These are phyloP conservation scores for Germaria angustata DNA, from an alignment of 2,888 invertebrate species.

Conservation along the genomic window DNA sequence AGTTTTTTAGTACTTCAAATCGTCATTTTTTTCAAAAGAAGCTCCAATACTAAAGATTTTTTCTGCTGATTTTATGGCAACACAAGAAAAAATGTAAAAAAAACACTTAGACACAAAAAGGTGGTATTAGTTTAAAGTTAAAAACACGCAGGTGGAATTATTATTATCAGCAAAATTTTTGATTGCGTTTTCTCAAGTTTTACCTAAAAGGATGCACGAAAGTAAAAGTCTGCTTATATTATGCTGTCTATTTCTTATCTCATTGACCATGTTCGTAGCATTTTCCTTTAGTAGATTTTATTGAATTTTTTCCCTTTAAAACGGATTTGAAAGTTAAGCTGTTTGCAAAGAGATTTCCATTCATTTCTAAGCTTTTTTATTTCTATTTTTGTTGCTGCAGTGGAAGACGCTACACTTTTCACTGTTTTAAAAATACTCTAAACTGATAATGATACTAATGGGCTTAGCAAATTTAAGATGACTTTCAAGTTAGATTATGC, in stretches of 20 bases:
- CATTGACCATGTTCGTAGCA: conserved; percentile 31
- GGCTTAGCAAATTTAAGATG: conserved; percentile 60
- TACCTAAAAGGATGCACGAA: not conserved
- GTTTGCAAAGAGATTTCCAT: conserved; percentile 51
- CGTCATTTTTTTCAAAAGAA: no score
- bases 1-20: no score
- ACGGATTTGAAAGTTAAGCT: conserved; percentile 64
- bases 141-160: conserved; percentile 39
- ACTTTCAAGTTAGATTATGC: conserved; percentile 61
- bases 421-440: conserved; percentile 41
- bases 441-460: conserved; percentile 62
- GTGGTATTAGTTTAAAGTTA: conserved; percentile 4
- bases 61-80: not conserved
- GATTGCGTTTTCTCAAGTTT: conserved; percentile 38
- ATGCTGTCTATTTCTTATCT: not conserved
- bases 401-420: conserved; percentile 24
- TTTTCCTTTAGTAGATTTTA: conserved; percentile 7
- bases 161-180: conserved; percentile 47
- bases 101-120: not conserved
- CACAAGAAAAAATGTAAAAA: not conserved
- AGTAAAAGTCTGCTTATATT: not conserved
- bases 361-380: conserved; percentile 3
- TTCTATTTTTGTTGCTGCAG: not conserved
- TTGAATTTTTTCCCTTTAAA: not conserved
- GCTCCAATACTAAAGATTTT: no score